Percentiles rank a stretch among this genome's conserved stretches.
Conservation (phyloP, 2,797 vertebrate genomes). For the Cetoscarus ocellatus region DNA sequence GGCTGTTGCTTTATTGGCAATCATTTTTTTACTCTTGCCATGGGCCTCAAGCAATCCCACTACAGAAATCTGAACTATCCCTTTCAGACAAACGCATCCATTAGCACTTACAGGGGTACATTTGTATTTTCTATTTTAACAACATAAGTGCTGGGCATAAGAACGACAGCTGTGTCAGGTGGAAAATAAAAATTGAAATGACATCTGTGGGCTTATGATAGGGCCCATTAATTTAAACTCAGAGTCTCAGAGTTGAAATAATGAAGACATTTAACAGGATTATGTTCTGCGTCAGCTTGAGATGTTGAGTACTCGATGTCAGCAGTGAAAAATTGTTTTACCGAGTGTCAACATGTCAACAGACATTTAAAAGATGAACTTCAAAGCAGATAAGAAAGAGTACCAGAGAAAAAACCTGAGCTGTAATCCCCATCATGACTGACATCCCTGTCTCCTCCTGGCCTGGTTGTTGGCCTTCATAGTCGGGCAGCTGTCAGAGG, state of each 20-base stretch:
- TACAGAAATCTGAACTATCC: too few species aligned
- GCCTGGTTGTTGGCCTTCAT: conserved; percentile 11
- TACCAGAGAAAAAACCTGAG: not conserved
- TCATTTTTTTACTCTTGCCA: too few species aligned
- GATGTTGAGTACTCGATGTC: not conserved
- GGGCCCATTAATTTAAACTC: not conserved
- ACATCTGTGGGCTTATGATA: too few species aligned
- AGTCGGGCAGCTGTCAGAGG: conserved; percentile 29
- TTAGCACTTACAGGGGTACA: too few species aligned
- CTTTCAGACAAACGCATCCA: too few species aligned
- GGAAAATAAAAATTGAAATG: too few species aligned
- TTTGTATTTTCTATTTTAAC: too few species aligned
- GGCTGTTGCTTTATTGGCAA: too few species aligned
- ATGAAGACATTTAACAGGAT: conserved; percentile 2
- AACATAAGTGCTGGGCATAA: too few species aligned
- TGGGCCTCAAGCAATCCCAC: too few species aligned
- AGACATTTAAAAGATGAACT: not conserved
- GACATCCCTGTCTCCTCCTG: conserved; percentile 9
- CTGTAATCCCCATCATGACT: conserved; percentile 31
- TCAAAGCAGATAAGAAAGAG: conserved; percentile 18
- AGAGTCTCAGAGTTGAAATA: not conserved
- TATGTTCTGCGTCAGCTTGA: not conserved
- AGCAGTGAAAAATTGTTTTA: not conserved
- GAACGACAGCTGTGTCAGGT: too few species aligned
- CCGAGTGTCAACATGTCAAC: not conserved